These are phyloP conservation scores for Pachycephus smyrnensis DNA, from an alignment of 2,888 invertebrate species.

Conservation along the genomic window DNA sequence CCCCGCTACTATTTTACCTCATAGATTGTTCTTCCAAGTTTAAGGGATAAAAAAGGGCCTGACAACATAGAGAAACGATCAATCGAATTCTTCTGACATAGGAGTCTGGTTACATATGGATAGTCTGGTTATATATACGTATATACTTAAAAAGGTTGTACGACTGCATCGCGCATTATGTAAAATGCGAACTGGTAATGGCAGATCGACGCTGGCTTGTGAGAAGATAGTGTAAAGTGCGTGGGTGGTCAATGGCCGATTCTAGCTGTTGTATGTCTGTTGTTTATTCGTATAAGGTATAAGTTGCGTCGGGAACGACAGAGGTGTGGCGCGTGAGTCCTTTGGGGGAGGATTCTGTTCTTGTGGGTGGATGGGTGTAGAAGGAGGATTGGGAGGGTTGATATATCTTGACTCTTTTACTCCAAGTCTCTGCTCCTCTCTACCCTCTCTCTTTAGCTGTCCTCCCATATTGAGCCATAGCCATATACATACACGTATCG, in stretches of 20 bases:
- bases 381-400: neutral
- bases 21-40: neutral
- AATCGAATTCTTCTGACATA: too few relatives aligned
- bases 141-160: neutral
- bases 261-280: slow-evolving; percentile 22
- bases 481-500: too few relatives aligned
- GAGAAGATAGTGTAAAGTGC: slow-evolving; percentile 32
- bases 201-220: slow-evolving; percentile 35
- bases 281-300: neutral
- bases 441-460: slow-evolving; percentile 26
- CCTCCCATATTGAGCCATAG: slow-evolving; percentile 3
- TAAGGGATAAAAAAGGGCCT: neutral
- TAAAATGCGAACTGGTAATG: slow-evolving; percentile 33
- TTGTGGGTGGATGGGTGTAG: neutral
- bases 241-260: slow-evolving; percentile 54
- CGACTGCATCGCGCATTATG: slow-evolving; percentile 24
- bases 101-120: too few relatives aligned
- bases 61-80: too few relatives aligned
- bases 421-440: slow-evolving; percentile 27
- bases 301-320: slow-evolving; percentile 16
- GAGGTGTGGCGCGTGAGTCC: slow-evolving; percentile 14
- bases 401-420: too few relatives aligned
- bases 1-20: neutral
- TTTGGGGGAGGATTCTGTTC: too few relatives aligned
- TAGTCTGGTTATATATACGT: neutral